Percentiles rank a stretch among this genome's conserved stretches.
phyloP scores from a whole-genome alignment of 2,888 invertebrate genomes.

The Mythimna ferrago region DNA sequence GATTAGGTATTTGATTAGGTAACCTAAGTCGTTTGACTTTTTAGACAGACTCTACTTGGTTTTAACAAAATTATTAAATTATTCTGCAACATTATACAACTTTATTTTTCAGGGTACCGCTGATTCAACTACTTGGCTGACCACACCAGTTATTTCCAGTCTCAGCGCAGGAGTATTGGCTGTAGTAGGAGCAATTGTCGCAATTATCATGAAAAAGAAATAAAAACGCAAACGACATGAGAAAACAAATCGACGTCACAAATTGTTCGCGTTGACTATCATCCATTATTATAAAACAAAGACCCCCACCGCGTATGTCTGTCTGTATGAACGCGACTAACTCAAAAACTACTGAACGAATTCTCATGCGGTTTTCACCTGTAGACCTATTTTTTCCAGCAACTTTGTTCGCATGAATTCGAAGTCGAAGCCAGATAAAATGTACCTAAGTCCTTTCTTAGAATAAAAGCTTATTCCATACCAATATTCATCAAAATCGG shows the following conservation, averaged over 20 bases:
- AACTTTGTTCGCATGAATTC: too few species aligned
- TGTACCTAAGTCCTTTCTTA: too few species aligned
- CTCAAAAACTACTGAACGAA: too few species aligned
- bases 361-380: too few species aligned
- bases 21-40: too few species aligned
- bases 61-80: not conserved
- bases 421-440: too few species aligned
- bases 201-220: not conserved
- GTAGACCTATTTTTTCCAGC: too few species aligned
- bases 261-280: not conserved
- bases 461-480: too few species aligned
- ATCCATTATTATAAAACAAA: not conserved
- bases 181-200: not conserved
- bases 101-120: constrained; percentile 4
- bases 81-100: not conserved
- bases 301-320: too few species aligned
- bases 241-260: not conserved
- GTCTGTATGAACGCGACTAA: too few species aligned
- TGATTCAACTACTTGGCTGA: not conserved
- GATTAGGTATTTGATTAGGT: too few species aligned
- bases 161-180: not conserved
- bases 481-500: too few species aligned
- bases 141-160: constrained; percentile 7
- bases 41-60: not conserved
- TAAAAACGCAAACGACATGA: not conserved